These are phyloP conservation scores for Chaetura pelagica DNA, from an alignment of 2,113 vertebrate genomes.

Conservation along the genomic window DNA sequence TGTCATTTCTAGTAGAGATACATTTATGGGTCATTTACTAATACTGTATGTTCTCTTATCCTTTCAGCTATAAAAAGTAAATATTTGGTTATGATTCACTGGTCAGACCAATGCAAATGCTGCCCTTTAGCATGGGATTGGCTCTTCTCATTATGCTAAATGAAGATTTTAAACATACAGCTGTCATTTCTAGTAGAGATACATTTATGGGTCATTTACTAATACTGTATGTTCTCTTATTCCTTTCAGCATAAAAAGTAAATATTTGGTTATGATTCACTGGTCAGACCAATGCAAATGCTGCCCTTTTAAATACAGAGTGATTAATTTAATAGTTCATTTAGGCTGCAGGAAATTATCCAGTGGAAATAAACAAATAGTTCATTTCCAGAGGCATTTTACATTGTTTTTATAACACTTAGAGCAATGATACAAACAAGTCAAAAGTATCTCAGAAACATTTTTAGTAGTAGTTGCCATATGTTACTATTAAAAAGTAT, in stretches of 20 bases:
- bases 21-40: constrained; percentile 21
- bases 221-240: neutral
- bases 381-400: neutral
- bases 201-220: constrained; percentile 25
- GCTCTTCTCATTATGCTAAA: fast-evolving
- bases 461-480: neutral
- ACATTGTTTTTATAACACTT: neutral
- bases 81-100: constrained; percentile 33
- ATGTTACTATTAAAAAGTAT: neutral
- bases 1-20: neutral
- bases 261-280: constrained; percentile 30
- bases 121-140: constrained; percentile 14
- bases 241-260: constrained; percentile 13
- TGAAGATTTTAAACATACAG: neutral
- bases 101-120: constrained; percentile 37
- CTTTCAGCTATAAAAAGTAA: constrained; percentile 20
- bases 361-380: neutral
- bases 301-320: constrained; percentile 43
- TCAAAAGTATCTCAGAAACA: neutral
- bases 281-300: constrained; percentile 43
- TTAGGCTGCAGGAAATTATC: constrained; percentile 26
- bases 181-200: neutral
- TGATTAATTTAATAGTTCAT: constrained; percentile 40
- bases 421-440: neutral
- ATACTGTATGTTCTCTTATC: neutral